phyloP scores from a whole-genome alignment of 23 tunicate genomes.

The Aplidium turbinatum region DNA sequence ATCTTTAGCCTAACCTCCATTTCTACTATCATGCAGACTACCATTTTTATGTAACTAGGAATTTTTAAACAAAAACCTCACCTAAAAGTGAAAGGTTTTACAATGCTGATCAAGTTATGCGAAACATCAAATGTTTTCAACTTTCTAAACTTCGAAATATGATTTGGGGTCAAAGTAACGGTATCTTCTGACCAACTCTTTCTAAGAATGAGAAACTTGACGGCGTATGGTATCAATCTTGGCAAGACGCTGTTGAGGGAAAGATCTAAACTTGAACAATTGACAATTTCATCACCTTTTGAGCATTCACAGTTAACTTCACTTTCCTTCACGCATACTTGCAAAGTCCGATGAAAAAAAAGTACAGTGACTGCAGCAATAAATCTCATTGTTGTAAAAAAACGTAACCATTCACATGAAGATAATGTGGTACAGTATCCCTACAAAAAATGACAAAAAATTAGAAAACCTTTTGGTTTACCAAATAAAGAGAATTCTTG shows the following conservation, averaged over 20 bases:
- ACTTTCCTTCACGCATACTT: too few species aligned
- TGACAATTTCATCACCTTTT: background rate
- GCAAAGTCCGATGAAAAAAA: too few species aligned
- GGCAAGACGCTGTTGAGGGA: constrained; percentile 2
- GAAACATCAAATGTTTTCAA: constrained; percentile 4
- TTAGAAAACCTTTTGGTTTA: too few species aligned
- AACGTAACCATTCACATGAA: too few species aligned
- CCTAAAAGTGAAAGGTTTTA: constrained; percentile 3
- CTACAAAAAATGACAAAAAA: too few species aligned
- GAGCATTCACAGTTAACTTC: background rate
- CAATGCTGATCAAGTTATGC: background rate
- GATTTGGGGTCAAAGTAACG: background rate
- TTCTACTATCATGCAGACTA: too few species aligned
- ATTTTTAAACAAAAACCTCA: background rate
- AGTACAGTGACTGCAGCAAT: too few species aligned
- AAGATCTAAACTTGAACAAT: constrained; percentile 20
- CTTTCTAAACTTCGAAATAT: background rate
- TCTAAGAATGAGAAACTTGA: background rate
- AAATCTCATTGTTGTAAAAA: too few species aligned
- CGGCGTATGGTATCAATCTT: background rate
- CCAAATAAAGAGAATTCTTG: too few species aligned
- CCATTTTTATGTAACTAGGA: too few species aligned
- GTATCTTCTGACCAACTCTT: constrained; percentile 16
- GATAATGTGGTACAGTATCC: too few species aligned
- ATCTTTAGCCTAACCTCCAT: too few species aligned